Base-by-base conservation (phyloP, 2,888 invertebrate species). In the Aplocera efformata region DNA sequence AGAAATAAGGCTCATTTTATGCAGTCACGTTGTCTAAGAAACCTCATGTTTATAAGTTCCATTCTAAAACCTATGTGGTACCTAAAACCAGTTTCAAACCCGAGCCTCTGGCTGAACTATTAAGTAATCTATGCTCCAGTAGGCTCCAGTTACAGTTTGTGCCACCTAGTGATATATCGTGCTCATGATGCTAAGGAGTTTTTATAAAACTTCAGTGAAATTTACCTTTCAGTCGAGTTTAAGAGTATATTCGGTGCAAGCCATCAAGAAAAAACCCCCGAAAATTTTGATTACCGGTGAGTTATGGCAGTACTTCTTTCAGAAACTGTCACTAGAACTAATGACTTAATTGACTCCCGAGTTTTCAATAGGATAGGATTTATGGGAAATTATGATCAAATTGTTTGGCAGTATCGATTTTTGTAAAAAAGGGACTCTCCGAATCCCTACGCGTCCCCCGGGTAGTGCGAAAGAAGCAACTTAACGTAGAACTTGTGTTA, bases 271-370 rank as follows among this genome's bases (percentile, higher is more conserved):
- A 49, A 79, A 66, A 33, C 69, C 83, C 4, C 91, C 91, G 13
- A 88, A 89, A 67, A 90, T 91, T 59, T 74, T 91, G 29, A 91
- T 91, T 26, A 91, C 91, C 27, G 91, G 90, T 90, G 65, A 86
- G 80, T 78, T 58, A 42, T 1, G 13, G 10, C n/a, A n/a, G n/a
- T n/a, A n/a, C n/a, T n/a, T n/a, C n/a, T n/a, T n/a, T n/a, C n/a
- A n/a, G n/a, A n/a, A n/a, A n/a, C n/a, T n/a, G n/a, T n/a, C n/a
- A n/a, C n/a, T n/a, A n/a, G n/a, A n/a, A n/a, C n/a, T n/a, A n/a
- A n/a, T n/a, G n/a, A n/a, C n/a, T n/a, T n/a, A n/a, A n/a, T n/a
- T n/a, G n/a, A n/a, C n/a, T n/a, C n/a, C n/a, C n/a, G n/a, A n/a
- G n/a, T n/a, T n/a, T n/a, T n/a, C n/a, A n/a, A n/a, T n/a, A n/a